Base-by-base conservation (phyloP, 2,888 invertebrate species). In the Ganaspis brasiliensis region DNA sequence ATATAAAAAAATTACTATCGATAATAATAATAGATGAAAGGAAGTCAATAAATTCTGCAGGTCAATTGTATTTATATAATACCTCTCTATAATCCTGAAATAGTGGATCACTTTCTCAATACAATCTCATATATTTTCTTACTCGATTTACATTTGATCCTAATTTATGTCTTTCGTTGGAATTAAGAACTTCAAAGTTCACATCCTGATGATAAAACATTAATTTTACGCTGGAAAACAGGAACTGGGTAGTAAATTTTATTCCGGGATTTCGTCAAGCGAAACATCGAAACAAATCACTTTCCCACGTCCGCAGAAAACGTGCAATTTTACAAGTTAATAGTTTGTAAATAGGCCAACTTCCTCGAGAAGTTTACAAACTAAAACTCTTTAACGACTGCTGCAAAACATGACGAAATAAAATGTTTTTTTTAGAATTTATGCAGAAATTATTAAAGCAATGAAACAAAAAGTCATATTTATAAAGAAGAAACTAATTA, bases 161-260 rank as follows among this genome's bases (percentile, higher is more conserved):
- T 63, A 21, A 45, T 37, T 19, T 63, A 40, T 63, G 37, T 16
- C 63, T 40, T 63, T 63, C 40, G 37, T 37, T 45, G 12, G 40
- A 63, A 63, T 63, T 40, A 63, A 45, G 63, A 63, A 40, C 40
- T 40, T n/a, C 40, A n/a, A n/a, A 63, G 40, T 63, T 40, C n/a
- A 45, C 40, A 24, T 63, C 63, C 63, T 45, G 40, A 24, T 40
- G 40, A 63, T 63, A 63, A 40, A 63, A 45, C 40, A 45, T 63
- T 63, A 45, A 45, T 63, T 63, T 40, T 21, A 21, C 63, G 14
- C 21, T 37, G 10, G 19, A 45, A 21, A 21, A 24, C 24, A 40
- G 63, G 21, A 21, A 45, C 24, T n/a, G 37, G 21, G 21, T 40
- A 24, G 14, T 63, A 63, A 63, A 63, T 63, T 24, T 24, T 14